These are phyloP conservation scores for Myotis brandtii DNA, from an alignment of 2,113 vertebrate genomes.

Conservation along the genomic window DNA sequence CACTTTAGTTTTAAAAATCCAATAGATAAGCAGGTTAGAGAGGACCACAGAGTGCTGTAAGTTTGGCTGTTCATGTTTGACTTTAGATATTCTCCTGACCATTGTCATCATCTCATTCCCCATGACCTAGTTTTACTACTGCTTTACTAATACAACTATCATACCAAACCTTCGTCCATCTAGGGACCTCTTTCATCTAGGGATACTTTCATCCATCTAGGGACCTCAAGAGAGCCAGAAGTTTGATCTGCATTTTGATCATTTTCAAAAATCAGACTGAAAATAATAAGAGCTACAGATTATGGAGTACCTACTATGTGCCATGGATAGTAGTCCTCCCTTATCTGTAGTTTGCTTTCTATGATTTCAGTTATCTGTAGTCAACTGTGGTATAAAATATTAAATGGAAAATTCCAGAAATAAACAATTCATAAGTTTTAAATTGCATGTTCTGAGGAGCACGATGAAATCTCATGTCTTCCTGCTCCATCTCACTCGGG, in stretches of 20 bases:
- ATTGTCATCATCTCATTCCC: not conserved
- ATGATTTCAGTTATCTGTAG: not conserved
- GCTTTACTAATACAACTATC: not conserved
- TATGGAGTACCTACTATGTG: not conserved
- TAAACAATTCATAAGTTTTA: not conserved
- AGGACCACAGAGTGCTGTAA: not conserved
- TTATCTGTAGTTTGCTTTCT: not conserved
- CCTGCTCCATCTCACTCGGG: not conserved
- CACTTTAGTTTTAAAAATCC: slow-evolving; percentile 31
- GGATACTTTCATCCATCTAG: not conserved
- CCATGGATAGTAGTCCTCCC: no score
- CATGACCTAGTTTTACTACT: not conserved
- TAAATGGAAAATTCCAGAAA: not conserved
- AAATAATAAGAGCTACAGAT: not conserved
- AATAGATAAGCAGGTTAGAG: not conserved
- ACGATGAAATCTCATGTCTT: not conserved
- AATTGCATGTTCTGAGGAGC: not conserved
- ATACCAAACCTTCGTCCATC: not conserved
- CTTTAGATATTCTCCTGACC: not conserved
- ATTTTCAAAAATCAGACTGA: not conserved
- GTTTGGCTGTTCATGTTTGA: not conserved
- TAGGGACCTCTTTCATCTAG: not conserved
- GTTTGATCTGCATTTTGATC: not conserved
- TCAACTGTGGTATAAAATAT: not conserved
- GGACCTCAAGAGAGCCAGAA: not conserved